Base-by-base conservation (phyloP, 2,797 vertebrate genomes). In the Neostethus bicornis region DNA sequence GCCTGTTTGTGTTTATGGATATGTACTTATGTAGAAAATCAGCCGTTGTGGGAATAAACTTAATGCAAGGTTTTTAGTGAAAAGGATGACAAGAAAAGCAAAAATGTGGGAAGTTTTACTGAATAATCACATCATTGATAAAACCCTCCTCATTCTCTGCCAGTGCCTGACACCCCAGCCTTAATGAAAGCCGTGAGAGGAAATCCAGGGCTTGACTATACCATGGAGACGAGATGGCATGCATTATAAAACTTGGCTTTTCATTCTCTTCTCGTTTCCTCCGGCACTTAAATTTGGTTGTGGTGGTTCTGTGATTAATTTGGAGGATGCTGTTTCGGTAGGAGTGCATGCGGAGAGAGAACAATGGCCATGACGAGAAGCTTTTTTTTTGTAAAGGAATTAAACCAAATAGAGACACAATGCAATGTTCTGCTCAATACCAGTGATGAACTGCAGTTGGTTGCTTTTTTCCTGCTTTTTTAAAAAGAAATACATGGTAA, bases 81-180 rank as follows among this genome's bases (percentile, higher is more conserved):
- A 51, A 47, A 53, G 70, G 66, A 41, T 48, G 68, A 65, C 60
- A 12, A 25, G 20, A 34, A 70, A 56, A 46, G 16, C n/a, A 37
- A 53, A 61, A 63, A 56, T 54, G 45, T 46, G 69, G 39, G 59
- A 73, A 81, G 70, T 85, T 85, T 80, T 81, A 80, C 82, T 80
- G 75, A 87, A 90, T 81, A 82, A 87, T 87, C 79, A 78, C 85
- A 83, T 71, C 81, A 78, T 77, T 82, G 84, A 88, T 85, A 85
- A 89, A 85, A 85, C 72, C 49, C 32, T 79, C 45, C 59, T 49
- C 64, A 66, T 68, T 66, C 73, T 41, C 51, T 39, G 66, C 45
- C 71, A 41, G 39, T 37, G 75, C 55, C 76, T 67, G 73, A 77
- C 73, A 80, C 64, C 39, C 21, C 65, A 48, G 77, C 61, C 68